Evolutionary conservation across 2,888 invertebrate genomes (phyloP).

Genomic region (Chrysotoxum bicinctum): DNA sequence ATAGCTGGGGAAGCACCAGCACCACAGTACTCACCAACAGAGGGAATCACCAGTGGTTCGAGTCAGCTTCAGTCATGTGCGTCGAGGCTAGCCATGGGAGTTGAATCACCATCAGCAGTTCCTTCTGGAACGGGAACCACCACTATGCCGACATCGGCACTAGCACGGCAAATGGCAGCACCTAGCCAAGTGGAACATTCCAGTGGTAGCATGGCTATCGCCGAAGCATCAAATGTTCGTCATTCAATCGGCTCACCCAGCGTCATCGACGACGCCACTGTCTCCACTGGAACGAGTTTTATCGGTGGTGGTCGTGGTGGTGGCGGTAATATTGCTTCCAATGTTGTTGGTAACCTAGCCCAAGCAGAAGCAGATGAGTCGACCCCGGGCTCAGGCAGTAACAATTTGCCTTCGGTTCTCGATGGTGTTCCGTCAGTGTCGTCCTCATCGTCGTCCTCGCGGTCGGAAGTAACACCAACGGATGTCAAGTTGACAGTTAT

Average conservation of each 20-base stretch:
- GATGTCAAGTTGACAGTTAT: constrained; percentile 61
- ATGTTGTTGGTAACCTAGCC: constrained; percentile 58
- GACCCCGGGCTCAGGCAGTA: constrained; percentile 38
- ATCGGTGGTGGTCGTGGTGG: constrained; percentile 34
- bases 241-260: constrained; percentile 46
- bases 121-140: constrained; percentile 7
- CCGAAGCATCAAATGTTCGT: constrained; percentile 52
- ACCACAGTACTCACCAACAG: constrained; percentile 32
- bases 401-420: constrained; percentile 66
- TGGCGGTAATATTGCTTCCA: constrained; percentile 39
- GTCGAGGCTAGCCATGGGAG: constrained; percentile 50
- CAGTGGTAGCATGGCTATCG: constrained; percentile 7
- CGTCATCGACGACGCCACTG: constrained; percentile 23
- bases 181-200: constrained; percentile 62
- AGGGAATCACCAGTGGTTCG: constrained; percentile 38
- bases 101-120: constrained; percentile 39
- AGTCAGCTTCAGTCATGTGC: constrained; percentile 62
- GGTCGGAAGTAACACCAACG: constrained; percentile 33
- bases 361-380: constrained; percentile 65
- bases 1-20: constrained; percentile 38
- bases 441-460: constrained; percentile 69
- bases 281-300: constrained; percentile 56
- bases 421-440: constrained; percentile 59
- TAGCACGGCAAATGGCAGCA: constrained; percentile 34
- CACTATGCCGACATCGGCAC: constrained; percentile 33